Conservation (phyloP, 2,888 invertebrate species). For the Achlya flavicornis region DNA sequence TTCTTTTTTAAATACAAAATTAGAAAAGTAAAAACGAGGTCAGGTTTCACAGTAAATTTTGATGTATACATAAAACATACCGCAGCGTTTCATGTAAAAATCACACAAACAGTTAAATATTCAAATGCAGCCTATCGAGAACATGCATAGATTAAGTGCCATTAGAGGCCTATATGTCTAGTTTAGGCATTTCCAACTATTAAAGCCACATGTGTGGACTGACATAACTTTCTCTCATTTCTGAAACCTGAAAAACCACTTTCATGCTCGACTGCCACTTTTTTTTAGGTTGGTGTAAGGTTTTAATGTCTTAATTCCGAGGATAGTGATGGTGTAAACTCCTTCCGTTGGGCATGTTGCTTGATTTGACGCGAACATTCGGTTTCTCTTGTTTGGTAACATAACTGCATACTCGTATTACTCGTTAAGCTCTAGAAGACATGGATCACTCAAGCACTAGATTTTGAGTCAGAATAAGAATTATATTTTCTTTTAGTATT, state of each 20-base stretch:
- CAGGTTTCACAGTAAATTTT: too few species aligned
- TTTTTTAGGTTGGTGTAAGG: conserved; percentile 34
- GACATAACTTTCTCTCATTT: conserved; percentile 31
- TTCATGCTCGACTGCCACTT: conserved; percentile 18
- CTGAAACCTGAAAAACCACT: conserved; percentile 40
- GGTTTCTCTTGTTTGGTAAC: too few species aligned
- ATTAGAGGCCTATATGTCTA: conserved; percentile 14
- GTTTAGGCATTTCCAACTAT: conserved; percentile 16
- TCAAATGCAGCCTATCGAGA: not conserved
- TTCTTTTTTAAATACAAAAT: not conserved
- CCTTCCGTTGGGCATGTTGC: too few species aligned
- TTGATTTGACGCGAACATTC: too few species aligned
- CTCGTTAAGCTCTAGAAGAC: too few species aligned
- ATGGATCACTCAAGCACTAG: too few species aligned
- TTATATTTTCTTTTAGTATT: too few species aligned
- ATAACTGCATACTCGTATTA: too few species aligned
- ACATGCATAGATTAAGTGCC: conserved; percentile 14
- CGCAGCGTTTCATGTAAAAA: too few species aligned
- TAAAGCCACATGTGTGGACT: conserved; percentile 20
- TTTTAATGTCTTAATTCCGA: conserved; percentile 20
- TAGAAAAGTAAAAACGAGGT: too few species aligned
- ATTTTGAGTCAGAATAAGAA: too few species aligned
- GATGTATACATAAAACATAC: too few species aligned
- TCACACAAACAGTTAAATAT: not conserved
- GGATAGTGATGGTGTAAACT: not conserved